Conservation (phyloP, 2,797 vertebrate species). For the Erithacus rubecula region DNA sequence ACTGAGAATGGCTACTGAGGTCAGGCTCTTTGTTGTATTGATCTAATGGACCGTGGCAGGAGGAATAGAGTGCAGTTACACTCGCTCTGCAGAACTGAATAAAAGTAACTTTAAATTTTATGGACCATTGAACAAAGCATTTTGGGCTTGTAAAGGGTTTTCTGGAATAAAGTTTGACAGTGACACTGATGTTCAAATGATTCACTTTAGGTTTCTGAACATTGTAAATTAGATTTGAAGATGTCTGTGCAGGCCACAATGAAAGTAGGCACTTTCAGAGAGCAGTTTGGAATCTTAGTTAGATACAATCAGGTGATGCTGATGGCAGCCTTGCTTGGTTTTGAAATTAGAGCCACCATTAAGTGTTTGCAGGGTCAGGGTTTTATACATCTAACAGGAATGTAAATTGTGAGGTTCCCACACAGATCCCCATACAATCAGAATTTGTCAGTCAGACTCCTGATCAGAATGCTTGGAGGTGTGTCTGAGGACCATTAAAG, state of each 20-base stretch:
- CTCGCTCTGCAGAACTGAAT: neutral
- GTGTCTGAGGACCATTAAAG: neutral
- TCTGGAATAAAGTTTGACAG: neutral
- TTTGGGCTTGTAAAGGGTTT: neutral
- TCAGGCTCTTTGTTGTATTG: neutral
- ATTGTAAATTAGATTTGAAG: neutral
- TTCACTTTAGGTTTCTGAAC: neutral
- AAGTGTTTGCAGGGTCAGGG: neutral
- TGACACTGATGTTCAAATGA: neutral
- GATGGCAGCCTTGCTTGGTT: neutral
- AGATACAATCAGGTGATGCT: neutral
- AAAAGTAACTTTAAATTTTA: neutral
- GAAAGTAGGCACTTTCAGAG: neutral
- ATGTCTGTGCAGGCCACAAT: neutral
- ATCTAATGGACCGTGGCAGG: neutral
- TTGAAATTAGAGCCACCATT: neutral
- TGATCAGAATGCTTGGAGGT: neutral
- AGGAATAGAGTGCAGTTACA: neutral
- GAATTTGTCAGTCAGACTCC: neutral
- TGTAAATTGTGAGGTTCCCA: neutral
- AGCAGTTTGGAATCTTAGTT: neutral
- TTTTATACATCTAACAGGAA: neutral
- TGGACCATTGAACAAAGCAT: neutral
- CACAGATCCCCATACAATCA: rapidly evolving
- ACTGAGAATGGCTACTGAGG: neutral